A percentile compares a stretch with the other conserved stretches of the same genome.
phyloP scores from a whole-genome alignment of 2,113 vertebrate genomes.

The Erpornis zantholeuca region DNA sequence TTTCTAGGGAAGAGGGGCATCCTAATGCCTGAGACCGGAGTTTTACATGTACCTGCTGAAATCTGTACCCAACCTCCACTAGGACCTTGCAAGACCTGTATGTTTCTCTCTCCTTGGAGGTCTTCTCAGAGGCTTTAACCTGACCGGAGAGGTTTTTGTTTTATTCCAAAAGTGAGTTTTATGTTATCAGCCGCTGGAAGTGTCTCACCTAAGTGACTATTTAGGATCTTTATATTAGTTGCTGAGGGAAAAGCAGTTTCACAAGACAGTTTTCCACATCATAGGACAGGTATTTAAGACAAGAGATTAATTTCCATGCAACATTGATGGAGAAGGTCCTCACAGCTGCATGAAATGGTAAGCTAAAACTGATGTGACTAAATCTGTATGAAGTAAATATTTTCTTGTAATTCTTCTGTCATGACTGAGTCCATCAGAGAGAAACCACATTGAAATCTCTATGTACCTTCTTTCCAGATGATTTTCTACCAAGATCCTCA shows the following conservation, averaged over 20 bases:
- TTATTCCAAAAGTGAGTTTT: background rate
- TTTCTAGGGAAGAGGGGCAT: background rate
- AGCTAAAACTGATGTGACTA: background rate
- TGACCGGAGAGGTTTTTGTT: background rate
- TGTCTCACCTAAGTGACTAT: background rate
- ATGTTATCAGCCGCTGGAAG: background rate
- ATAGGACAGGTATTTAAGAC: background rate
- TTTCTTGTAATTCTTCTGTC: background rate
- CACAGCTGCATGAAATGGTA: rapidly evolving
- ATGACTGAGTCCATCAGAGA: background rate
- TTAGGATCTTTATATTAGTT: background rate
- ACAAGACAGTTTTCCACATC: background rate
- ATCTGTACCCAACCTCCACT: background rate
- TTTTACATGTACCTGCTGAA: background rate
- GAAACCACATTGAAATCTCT: rapidly evolving
- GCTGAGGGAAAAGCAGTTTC: background rate
- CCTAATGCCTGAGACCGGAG: background rate
- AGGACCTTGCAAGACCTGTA: background rate
- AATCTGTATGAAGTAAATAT: background rate
- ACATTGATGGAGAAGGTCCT: background rate
- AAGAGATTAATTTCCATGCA: background rate
- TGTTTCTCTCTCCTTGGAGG: background rate
- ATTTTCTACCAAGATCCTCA: background rate
- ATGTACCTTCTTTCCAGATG: background rate
- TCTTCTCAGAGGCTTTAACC: background rate